phyloP scores from a whole-genome alignment of 2,113 vertebrate genomes.

The Garra rufa region DNA sequence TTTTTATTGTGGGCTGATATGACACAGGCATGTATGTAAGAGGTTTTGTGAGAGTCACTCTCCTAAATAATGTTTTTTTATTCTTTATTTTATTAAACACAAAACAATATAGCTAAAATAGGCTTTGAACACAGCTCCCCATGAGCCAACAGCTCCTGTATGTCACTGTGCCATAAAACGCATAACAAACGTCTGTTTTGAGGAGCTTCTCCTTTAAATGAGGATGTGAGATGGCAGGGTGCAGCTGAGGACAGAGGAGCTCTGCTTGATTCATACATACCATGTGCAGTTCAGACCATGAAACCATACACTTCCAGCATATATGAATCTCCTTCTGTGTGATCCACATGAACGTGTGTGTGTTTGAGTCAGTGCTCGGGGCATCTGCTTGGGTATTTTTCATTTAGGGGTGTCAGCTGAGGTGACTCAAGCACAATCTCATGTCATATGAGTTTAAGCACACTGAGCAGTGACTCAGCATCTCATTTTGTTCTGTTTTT shows the following conservation, averaged over 20 bases:
- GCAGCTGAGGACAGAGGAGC: not conserved
- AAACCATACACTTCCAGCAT: not conserved
- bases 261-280: too few relatives aligned
- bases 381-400: slow-evolving; percentile 69
- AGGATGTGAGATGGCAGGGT: not conserved
- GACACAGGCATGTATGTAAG: too few relatives aligned
- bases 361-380: slow-evolving; percentile 38
- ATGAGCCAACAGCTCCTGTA: too few relatives aligned
- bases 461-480: slow-evolving; percentile 54
- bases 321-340: slow-evolving; percentile 34
- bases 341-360: slow-evolving; percentile 38
- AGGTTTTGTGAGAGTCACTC: too few relatives aligned
- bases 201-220: not conserved
- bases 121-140: not conserved
- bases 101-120: too few relatives aligned
- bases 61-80: too few relatives aligned
- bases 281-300: not conserved
- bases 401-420: slow-evolving; percentile 50
- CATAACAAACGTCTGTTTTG: not conserved
- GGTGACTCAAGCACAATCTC: slow-evolving; percentile 35
- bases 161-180: not conserved
- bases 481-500: not conserved
- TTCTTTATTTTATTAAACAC: too few relatives aligned
- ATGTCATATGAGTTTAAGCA: slow-evolving; percentile 67
- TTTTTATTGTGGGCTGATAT: too few relatives aligned